phyloP scores from a whole-genome alignment of 53 echinoderm and acorn worm genomes.

The Echinometra lucunter region DNA sequence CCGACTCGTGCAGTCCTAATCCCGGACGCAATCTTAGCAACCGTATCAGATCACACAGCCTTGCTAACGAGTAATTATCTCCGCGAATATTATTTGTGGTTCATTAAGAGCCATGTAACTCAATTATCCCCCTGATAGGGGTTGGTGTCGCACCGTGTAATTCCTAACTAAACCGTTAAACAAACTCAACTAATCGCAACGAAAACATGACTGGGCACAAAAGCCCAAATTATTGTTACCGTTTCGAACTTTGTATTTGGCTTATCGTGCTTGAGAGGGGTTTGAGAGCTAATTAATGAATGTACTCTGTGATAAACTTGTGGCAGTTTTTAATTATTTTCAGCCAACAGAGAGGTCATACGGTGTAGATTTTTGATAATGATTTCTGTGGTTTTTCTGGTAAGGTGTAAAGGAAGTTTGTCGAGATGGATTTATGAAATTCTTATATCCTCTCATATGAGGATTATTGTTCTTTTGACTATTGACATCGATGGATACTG shows the following conservation, averaged over 20 bases:
- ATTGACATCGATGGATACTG: too few relatives aligned
- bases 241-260: conserved; percentile 48
- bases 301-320: conserved; percentile 48
- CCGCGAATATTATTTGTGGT: conserved; percentile 33
- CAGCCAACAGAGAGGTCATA: conserved; percentile 48
- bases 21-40: conserved; percentile 39
- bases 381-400: neutral
- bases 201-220: conserved; percentile 52
- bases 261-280: conserved; percentile 28
- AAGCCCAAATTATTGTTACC: conserved; percentile 47
- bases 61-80: conserved; percentile 49
- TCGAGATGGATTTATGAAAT: neutral
- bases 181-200: conserved; percentile 51
- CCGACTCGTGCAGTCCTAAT: neutral
- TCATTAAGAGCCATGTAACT: conserved; percentile 67
- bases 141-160: conserved; percentile 17
- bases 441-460: neutral
- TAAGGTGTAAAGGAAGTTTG: neutral
- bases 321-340: conserved; percentile 55
- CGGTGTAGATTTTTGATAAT: conserved; percentile 8
- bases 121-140: conserved; percentile 48
- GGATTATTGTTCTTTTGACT: neutral
- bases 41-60: conserved; percentile 30
- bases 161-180: conserved; percentile 56
- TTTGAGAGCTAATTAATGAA: conserved; percentile 64